These are phyloP conservation scores for Hydropotes inermis DNA, from an alignment of 2,113 vertebrate genomes.

Conservation along the genomic window DNA sequence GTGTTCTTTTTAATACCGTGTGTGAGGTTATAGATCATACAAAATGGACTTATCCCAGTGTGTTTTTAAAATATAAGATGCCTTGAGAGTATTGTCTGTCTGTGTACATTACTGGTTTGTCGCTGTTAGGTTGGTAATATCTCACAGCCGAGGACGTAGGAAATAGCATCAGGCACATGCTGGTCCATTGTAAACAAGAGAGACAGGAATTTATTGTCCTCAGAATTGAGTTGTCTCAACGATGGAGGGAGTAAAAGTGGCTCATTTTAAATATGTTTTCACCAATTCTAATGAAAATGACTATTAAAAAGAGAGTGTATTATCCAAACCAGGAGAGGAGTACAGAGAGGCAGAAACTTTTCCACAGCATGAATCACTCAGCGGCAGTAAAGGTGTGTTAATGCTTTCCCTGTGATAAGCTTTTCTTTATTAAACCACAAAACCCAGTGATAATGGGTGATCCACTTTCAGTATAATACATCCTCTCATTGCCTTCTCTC, in stretches of 20 bases:
- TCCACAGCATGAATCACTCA: neutral
- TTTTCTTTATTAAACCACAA: neutral
- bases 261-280: constrained; percentile 38
- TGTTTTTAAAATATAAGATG: constrained; percentile 62
- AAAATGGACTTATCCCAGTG: neutral
- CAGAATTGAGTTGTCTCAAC: neutral
- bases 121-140: constrained; percentile 21
- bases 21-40: constrained; percentile 21
- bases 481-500: neutral
- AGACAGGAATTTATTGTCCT: neutral
- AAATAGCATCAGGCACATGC: neutral
- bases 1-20: neutral
- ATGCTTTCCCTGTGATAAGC: neutral
- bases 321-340: neutral
- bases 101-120: constrained; percentile 19
- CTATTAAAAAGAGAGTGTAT: neutral
- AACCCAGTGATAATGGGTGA: neutral
- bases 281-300: neutral
- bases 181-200: neutral
- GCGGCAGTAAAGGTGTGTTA: neutral
- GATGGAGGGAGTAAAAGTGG: neutral
- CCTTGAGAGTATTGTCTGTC: constrained; percentile 51
- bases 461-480: neutral
- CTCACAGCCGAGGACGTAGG: neutral
- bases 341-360: neutral